Evolutionary conservation across 2,888 invertebrate species (phyloP).

Genomic region (Pristionchus exspectatus): DNA sequence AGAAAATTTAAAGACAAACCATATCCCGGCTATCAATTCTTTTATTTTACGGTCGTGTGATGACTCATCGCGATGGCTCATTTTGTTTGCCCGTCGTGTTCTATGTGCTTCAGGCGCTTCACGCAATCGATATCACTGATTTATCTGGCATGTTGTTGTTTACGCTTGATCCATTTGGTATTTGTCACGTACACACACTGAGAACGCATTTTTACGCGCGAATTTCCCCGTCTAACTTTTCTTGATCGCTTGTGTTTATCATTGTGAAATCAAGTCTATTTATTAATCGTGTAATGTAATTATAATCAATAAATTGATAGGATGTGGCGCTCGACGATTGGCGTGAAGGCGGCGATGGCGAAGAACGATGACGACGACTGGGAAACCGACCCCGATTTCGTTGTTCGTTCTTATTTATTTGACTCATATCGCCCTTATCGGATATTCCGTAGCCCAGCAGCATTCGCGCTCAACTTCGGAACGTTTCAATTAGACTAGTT

Average conservation of each 20-base stretch:
- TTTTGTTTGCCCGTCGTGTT: conserved; percentile 40
- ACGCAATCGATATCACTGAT: conserved; percentile 16
- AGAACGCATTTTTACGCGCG: neutral
- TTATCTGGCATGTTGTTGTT: neutral
- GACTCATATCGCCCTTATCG: neutral
- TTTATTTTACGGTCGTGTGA: neutral
- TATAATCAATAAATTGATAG: neutral
- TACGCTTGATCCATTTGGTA: neutral
- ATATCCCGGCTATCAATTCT: neutral
- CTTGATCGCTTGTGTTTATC: neutral
- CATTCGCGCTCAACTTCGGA: too few relatives aligned
- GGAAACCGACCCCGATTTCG: conserved; percentile 76
- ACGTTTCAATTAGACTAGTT: neutral
- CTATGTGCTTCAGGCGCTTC: neutral
- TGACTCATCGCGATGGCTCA: conserved; percentile 14
- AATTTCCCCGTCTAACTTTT: neutral
- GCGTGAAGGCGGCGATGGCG: conserved; percentile 58
- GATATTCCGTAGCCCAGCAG: neutral
- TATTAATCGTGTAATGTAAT: neutral
- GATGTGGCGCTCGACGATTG: conserved; percentile 62
- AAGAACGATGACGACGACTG: conserved; percentile 73
- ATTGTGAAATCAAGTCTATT: neutral
- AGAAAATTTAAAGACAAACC: neutral
- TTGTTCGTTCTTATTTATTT: conserved; percentile 60
- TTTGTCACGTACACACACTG: neutral